Evolutionary conservation across 2,888 invertebrate species (phyloP).

Genomic region (Callyntrura sp.): DNA sequence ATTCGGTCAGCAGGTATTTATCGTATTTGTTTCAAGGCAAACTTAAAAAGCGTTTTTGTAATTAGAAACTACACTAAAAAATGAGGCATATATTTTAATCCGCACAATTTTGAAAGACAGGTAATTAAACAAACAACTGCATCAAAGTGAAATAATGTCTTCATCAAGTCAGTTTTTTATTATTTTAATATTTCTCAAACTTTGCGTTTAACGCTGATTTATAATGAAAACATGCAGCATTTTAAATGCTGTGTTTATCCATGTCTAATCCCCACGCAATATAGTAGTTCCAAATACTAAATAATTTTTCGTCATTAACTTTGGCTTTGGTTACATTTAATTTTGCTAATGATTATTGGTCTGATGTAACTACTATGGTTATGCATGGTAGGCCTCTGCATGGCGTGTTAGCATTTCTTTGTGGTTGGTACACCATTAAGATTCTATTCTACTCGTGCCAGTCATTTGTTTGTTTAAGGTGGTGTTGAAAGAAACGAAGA

Average conservation of each 20-base stretch:
- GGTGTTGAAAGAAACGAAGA: background rate
- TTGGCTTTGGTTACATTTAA: background rate
- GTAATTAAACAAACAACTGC: background rate
- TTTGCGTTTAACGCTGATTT: no score
- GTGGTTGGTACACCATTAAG: no score
- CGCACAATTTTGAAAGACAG: background rate
- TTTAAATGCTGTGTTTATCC: background rate
- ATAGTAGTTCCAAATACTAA: no score
- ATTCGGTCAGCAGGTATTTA: background rate
- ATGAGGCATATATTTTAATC: background rate
- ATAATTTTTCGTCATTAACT: background rate
- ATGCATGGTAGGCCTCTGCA: background rate
- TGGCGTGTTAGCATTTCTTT: no score
- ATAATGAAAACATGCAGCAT: background rate
- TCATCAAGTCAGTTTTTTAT: background rate
- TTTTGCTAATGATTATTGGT: background rate
- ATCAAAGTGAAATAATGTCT: background rate
- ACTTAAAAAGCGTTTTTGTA: background rate
- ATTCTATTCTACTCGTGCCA: no score
- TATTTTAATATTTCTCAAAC: background rate
- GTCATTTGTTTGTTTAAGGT: background rate
- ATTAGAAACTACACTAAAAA: background rate
- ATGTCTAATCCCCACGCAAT: background rate
- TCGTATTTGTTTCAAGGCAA: constrained; percentile 15
- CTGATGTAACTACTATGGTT: background rate